Evolutionary conservation across 2,113 vertebrate genomes (phyloP), one percentile per base, ranked within the genome.

Genomic region (Furnarius figulus): DNA sequence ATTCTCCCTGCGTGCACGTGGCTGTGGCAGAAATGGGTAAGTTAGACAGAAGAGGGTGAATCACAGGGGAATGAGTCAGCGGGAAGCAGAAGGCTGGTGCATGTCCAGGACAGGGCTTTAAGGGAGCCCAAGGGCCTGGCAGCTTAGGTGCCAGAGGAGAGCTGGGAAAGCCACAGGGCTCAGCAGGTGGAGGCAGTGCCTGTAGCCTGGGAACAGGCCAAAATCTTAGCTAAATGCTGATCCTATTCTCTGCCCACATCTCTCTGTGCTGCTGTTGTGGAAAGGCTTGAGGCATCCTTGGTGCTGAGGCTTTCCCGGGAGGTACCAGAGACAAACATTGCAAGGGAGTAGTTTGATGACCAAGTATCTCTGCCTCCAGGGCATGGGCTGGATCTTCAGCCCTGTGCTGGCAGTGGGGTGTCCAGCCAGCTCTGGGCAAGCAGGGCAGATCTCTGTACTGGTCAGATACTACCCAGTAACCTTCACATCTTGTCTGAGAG

Each of bases 1-100:
- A 2, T 20, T 4, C 9, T 22, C n/a, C 20, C 21, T 76, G n/a
- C 0, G 1, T 33, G 47, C 44, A 8, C 30, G 6, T 6, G 19
- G 52, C 62, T 30, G 85, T 72, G 44, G 47, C 61, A 72, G 56
- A 58, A 19, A 20, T 14, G 76, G 67, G 58, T 83, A 79, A 92
- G 58, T 71, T 88, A 85, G 59, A 55, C 39, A 44, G 85, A 78
- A 86, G 61, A 21, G 70, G 33, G 28, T 79, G 85, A 80, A 80
- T 80, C 75, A 61, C 49, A 20, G 82, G n/a, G 24, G 20, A 39
- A 5, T 91, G 81, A 93, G 59, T 90, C 92, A 93, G 79, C 2
- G 3, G 78, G 59, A 86, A 46, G 83, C 50, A 76, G 46, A 58
- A 83, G 67, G 67, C 79, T 83, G 25, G 49, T 88, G 37, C 13